Conservation (phyloP, 2,113 vertebrate genomes). For the Alces alces region DNA sequence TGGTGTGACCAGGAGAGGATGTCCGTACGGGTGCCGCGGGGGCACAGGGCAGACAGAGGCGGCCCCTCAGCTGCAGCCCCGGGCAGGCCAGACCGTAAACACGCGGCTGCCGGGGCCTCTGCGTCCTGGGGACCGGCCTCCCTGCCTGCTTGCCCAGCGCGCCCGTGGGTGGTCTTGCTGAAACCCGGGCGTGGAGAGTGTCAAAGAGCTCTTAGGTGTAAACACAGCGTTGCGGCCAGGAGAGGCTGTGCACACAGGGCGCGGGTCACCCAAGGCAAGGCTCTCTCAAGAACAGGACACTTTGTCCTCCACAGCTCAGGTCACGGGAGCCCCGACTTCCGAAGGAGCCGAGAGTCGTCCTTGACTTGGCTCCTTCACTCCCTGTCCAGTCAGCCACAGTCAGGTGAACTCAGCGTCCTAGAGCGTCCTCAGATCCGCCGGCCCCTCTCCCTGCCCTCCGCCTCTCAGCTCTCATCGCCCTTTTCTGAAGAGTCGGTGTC, state of each 20-base stretch:
- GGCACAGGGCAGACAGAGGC: neutral
- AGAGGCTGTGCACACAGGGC: neutral
- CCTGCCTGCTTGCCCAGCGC: neutral
- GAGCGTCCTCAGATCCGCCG: neutral
- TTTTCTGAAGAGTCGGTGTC: neutral
- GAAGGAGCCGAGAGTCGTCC: neutral
- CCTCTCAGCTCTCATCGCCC: no score
- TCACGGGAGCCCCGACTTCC: neutral
- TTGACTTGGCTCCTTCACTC: neutral
- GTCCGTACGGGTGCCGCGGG: neutral
- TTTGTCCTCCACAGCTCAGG: neutral
- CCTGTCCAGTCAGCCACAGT: neutral
- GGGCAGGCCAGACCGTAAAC: neutral
- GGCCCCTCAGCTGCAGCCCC: neutral
- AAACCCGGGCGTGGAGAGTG: neutral
- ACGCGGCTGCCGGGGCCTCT: neutral
- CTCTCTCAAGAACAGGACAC: neutral
- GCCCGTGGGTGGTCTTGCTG: slow-evolving; percentile 17
- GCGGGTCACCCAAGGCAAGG: accelerated
- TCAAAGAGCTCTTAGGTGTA: neutral
- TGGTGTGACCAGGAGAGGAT: neutral
- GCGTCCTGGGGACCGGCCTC: neutral
- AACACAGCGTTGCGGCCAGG: neutral
- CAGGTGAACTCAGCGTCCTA: neutral
- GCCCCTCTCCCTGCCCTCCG: neutral